These are phyloP conservation scores for Bufo gargarizans DNA, from an alignment of 2,113 vertebrate genomes.

Conservation along the genomic window DNA sequence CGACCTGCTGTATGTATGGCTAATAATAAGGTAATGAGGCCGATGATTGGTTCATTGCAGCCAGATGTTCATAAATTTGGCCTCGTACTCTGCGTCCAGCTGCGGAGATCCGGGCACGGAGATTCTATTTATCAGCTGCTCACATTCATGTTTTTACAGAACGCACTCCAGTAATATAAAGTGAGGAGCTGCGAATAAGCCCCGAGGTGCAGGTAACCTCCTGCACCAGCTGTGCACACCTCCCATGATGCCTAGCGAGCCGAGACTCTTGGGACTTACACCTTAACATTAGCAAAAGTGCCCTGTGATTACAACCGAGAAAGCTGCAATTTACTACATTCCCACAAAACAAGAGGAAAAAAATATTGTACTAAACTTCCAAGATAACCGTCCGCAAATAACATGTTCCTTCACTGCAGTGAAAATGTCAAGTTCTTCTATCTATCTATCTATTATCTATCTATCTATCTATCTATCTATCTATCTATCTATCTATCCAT, in stretches of 20 bases:
- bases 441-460: neutral
- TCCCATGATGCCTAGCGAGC: slow-evolving; percentile 1
- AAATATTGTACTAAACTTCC: neutral
- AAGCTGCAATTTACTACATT: slow-evolving; percentile 13
- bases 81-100: neutral
- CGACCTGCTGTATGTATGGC: neutral
- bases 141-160: neutral
- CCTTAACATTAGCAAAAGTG: slow-evolving; percentile 16
- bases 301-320: neutral
- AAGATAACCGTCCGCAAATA: neutral
- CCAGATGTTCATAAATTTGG: neutral
- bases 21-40: neutral
- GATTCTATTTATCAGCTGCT: neutral
- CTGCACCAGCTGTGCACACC: neutral
- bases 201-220: neutral
- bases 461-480: neutral
- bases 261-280: neutral
- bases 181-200: neutral
- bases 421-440: neutral
- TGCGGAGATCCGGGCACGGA: neutral
- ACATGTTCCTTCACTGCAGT: neutral
- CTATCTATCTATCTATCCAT: neutral
- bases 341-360: neutral
- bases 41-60: neutral
- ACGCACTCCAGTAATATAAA: neutral